Percentiles rank a stretch among this genome's conserved stretches.
These are phyloP conservation scores for Pachyuromys duprasi DNA, from an alignment of 2,797 vertebrate species.

Conservation along the genomic window DNA sequence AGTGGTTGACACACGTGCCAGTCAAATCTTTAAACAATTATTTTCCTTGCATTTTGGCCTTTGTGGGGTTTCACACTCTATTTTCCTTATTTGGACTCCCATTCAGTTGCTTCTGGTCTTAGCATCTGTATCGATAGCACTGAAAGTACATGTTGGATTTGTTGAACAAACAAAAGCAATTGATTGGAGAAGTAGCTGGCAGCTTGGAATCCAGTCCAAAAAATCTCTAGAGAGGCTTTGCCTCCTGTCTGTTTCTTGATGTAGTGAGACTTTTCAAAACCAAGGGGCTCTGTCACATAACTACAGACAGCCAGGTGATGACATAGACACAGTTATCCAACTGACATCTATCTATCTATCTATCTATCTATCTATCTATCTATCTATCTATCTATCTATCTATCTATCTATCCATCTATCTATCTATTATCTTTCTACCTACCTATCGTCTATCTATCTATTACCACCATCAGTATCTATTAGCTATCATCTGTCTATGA, in stretches of 20 bases:
- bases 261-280: neutral
- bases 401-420: neutral
- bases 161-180: conserved; percentile 21
- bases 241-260: neutral
- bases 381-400: neutral
- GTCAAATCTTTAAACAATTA: neutral
- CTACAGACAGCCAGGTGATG: neutral
- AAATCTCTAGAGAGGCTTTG: neutral
- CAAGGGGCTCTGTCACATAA: neutral
- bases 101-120: neutral
- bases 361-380: neutral
- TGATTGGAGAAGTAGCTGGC: neutral
- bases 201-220: neutral
- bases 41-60: neutral
- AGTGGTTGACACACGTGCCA: neutral
- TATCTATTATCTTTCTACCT: neutral
- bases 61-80: neutral
- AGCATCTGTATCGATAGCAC: neutral
- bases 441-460: neutral
- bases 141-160: neutral
- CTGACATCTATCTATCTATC: neutral
- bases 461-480: neutral
- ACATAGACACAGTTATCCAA: neutral
- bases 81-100: neutral
- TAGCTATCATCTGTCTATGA: neutral